Conservation (phyloP, 2,113 vertebrate genomes). For the Salvelinus fontinalis region DNA sequence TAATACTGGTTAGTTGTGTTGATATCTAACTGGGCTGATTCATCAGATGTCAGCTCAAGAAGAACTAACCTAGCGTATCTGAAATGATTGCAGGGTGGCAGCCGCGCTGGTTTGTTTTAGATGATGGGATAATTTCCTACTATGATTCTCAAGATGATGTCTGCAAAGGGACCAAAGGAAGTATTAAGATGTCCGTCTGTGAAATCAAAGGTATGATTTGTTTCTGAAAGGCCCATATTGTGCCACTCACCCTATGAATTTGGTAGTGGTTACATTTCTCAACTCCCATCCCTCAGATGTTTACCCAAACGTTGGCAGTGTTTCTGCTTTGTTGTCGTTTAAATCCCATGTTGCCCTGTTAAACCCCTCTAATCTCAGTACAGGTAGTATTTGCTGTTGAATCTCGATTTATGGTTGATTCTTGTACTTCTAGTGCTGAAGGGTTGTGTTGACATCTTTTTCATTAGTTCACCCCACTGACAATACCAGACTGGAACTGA, state of each 20-base stretch:
- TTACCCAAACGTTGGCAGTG: no score
- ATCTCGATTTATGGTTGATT: no score
- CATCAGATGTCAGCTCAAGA: no score
- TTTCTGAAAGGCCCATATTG: no score
- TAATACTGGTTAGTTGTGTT: no score
- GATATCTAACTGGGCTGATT: no score
- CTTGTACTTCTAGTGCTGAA: not conserved
- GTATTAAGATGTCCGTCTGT: slow-evolving; percentile 97
- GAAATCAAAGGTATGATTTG: slow-evolving; percentile 92
- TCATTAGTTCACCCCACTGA: slow-evolving; percentile 74
- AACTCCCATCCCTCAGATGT: no score
- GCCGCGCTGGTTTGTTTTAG: slow-evolving; percentile 97
- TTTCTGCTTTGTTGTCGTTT: no score
- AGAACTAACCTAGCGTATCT: not conserved
- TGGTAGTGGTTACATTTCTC: no score
- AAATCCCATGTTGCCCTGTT: no score
- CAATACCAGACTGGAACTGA: slow-evolving; percentile 74
- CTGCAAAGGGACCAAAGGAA: slow-evolving; percentile 98
- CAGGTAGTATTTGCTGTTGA: not conserved
- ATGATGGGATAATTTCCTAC: slow-evolving; percentile 92
- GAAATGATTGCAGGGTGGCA: slow-evolving; percentile 85
- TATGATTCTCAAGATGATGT: slow-evolving; percentile 97
- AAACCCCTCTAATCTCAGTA: no score
- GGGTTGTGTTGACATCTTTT: not conserved
- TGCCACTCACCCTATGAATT: no score